These are phyloP conservation scores for Petrocephalus zakoni DNA, from an alignment of 2,113 vertebrate species.

Conservation along the genomic window DNA sequence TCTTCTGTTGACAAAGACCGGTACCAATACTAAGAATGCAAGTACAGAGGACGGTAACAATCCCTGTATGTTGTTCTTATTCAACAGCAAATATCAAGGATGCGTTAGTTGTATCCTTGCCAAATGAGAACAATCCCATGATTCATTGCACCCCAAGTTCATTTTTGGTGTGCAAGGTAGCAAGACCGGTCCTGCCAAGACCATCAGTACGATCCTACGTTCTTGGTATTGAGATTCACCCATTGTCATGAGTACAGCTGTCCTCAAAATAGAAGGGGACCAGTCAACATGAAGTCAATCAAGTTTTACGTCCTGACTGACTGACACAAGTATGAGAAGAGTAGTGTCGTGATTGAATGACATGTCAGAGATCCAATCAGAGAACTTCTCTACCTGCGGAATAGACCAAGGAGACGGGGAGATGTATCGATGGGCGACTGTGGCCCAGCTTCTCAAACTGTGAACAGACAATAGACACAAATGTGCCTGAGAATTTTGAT, in stretches of 20 bases:
- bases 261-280: background rate
- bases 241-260: background rate
- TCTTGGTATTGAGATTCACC: too few relatives aligned
- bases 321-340: background rate
- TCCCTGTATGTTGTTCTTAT: too few relatives aligned
- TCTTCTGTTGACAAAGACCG: too few relatives aligned
- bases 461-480: slow-evolving; percentile 26
- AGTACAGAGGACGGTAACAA: too few relatives aligned
- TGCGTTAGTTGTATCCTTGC: too few relatives aligned
- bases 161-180: too few relatives aligned
- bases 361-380: background rate
- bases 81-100: too few relatives aligned
- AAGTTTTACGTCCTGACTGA: background rate
- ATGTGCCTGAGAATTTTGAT: background rate
- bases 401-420: slow-evolving; percentile 74
- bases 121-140: too few relatives aligned
- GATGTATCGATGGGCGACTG: slow-evolving; percentile 69
- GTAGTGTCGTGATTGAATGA: background rate
- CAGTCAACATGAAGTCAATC: background rate
- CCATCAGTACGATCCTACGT: too few relatives aligned
- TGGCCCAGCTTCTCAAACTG: slow-evolving; percentile 86
- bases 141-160: too few relatives aligned
- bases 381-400: slow-evolving; percentile 66
- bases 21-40: too few relatives aligned
- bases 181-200: too few relatives aligned